These are phyloP conservation scores for Lordiphosa mommai DNA, from an alignment of 1,140 invertebrate genomes.

Conservation along the genomic window DNA sequence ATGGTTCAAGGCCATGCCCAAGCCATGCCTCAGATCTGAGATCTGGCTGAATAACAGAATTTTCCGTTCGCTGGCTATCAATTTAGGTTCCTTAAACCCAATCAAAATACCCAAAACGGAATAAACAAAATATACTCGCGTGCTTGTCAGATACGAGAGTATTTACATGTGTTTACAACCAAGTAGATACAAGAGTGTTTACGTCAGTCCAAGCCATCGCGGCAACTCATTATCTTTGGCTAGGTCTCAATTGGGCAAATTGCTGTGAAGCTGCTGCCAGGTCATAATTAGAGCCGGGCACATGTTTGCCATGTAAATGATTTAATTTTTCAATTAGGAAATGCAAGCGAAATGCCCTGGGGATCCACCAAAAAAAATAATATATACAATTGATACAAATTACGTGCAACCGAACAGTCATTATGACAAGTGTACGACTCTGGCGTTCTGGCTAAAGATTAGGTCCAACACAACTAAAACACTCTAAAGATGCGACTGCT, in stretches of 20 bases:
- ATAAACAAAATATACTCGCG: constrained; percentile 11
- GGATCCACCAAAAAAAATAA: constrained; percentile 1
- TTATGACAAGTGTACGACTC: constrained; percentile 5
- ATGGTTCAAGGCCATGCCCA: constrained; percentile 29
- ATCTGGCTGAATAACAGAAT: constrained; percentile 40
- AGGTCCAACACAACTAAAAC: constrained; percentile 19
- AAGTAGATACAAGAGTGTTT: constrained; percentile 37
- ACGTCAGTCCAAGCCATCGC: constrained; percentile 15
- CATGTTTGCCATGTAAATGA: constrained; percentile 40
- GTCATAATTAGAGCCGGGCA: constrained; percentile 38
- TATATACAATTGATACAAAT: constrained; percentile 56
- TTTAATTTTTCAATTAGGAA: constrained; percentile 76
- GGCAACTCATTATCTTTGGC: constrained; percentile 46
- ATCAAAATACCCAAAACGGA: constrained; percentile 47
- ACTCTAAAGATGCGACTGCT: constrained; percentile 7
- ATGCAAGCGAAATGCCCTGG: not conserved
- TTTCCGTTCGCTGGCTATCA: constrained; percentile 64
- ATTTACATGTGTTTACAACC: constrained; percentile 36
- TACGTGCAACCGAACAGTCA: constrained; percentile 1
- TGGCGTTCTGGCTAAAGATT: constrained; percentile 19
- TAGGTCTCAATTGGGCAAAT: constrained; percentile 55
- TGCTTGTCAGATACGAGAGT: not conserved
- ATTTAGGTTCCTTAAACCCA: constrained; percentile 77
- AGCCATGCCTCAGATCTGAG: constrained; percentile 11
- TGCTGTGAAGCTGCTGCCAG: constrained; percentile 17